phyloP scores from a whole-genome alignment of 2,888 invertebrate genomes.

The Alcis repandata region DNA sequence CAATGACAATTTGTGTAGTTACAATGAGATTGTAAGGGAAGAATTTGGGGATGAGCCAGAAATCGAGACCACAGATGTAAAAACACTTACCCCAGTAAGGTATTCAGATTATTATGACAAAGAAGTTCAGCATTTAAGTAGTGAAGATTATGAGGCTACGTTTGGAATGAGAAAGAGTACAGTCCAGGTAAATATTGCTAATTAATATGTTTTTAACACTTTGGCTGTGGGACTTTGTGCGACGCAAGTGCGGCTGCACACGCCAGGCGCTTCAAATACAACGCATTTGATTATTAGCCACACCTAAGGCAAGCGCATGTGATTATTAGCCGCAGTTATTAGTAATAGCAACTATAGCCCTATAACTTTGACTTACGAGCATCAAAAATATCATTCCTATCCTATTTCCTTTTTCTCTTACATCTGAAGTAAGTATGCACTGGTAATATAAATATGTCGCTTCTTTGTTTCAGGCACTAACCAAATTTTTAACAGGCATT shows the following conservation, averaged over 20 bases:
- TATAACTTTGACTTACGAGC: background rate
- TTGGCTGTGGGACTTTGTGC: no score
- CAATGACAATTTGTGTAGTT: slow-evolving; percentile 64
- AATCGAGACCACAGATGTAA: background rate
- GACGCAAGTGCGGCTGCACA: no score
- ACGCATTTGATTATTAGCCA: no score
- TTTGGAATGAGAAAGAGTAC: slow-evolving; percentile 74
- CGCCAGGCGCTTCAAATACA: no score
- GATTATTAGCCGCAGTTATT: no score
- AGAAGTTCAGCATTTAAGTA: slow-evolving; percentile 61
- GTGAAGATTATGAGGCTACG: slow-evolving; percentile 66
- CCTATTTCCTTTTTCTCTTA: background rate
- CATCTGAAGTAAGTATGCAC: background rate
- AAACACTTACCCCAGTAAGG: slow-evolving; percentile 33
- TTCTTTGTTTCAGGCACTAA: slow-evolving; percentile 67
- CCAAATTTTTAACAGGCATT: slow-evolving; percentile 62
- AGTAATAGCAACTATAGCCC: no score
- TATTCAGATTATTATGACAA: slow-evolving; percentile 66
- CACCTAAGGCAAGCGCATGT: no score
- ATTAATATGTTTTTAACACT: background rate
- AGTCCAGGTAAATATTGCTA: slow-evolving; percentile 62
- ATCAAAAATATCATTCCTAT: no score
- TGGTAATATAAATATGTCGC: background rate
- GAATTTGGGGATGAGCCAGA: slow-evolving; percentile 47
- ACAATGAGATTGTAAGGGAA: slow-evolving; percentile 59